These are phyloP conservation scores for Margaritifera margaritifera DNA, from an alignment of 2,888 invertebrate genomes.

Conservation along the genomic window DNA sequence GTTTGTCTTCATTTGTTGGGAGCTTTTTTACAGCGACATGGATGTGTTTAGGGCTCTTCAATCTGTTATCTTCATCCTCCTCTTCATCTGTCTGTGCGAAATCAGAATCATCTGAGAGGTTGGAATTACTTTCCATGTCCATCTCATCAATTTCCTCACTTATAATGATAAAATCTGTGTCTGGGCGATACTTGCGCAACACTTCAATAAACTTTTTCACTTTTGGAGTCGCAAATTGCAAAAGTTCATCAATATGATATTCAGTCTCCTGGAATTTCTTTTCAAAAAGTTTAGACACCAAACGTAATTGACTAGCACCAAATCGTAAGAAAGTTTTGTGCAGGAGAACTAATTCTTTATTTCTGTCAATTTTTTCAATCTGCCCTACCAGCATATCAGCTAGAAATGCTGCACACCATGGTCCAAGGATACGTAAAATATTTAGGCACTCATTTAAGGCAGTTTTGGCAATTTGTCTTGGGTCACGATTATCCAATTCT, in stretches of 20 bases:
- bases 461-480: conserved; percentile 79
- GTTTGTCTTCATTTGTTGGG: conserved; percentile 29
- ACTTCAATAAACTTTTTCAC: conserved; percentile 85
- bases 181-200: conserved; percentile 80
- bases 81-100: conserved; percentile 50
- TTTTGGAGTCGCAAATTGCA: conserved; percentile 86
- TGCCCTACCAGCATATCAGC: conserved; percentile 65
- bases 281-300: conserved; percentile 62
- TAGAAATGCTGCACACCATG: conserved; percentile 84
- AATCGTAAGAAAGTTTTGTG: conserved; percentile 66
- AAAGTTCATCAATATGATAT: conserved; percentile 79
- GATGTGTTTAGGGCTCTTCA: conserved; percentile 45
- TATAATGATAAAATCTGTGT: conserved; percentile 68
- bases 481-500: conserved; percentile 81
- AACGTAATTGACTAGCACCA: conserved; percentile 68
- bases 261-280: conserved; percentile 61
- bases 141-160: conserved; percentile 43
- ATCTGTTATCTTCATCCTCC: conserved; percentile 14
- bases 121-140: conserved; percentile 51
- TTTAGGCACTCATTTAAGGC: conserved; percentile 67
- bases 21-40: conserved; percentile 75
- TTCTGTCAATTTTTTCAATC: conserved; percentile 63
- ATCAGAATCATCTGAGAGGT: conserved; percentile 53
- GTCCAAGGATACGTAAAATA: conserved; percentile 77
- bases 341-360: conserved; percentile 55